Evolutionary conservation across 2,797 vertebrate genomes (phyloP).

Genomic region (Miichthys miiuy): DNA sequence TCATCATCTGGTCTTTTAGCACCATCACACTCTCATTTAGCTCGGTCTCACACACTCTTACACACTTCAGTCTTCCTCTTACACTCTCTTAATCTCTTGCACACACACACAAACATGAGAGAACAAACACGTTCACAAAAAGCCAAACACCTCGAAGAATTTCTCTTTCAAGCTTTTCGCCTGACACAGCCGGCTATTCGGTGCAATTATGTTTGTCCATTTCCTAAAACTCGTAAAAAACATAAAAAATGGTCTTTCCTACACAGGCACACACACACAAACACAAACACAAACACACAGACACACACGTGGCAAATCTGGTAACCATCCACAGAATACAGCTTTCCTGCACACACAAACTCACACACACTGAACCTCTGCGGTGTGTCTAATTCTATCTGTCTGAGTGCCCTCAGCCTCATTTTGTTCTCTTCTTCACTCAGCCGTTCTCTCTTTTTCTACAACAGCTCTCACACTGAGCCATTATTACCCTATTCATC

Average conservation of each 20-base stretch:
- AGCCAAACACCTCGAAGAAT: conserved; percentile 11
- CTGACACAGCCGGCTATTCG: conserved; percentile 30
- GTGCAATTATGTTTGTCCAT: conserved; percentile 43
- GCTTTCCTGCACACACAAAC: conserved; percentile 44
- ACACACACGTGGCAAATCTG: conserved; percentile 23
- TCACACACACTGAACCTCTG: conserved; percentile 65
- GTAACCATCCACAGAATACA: conserved; percentile 41
- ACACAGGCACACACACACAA: conserved; percentile 2
- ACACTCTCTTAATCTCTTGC: conserved; percentile 5
- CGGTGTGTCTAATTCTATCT: conserved; percentile 84
- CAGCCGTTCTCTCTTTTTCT: conserved; percentile 78
- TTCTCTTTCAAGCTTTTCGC: conserved; percentile 14
- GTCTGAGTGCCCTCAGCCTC: conserved; percentile 84
- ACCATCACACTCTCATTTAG: conserved; percentile 60
- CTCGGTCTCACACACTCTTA: conserved; percentile 26
- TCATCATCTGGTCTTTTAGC: conserved; percentile 63
- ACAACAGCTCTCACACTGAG: conserved; percentile 81
- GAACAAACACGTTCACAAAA: conserved; percentile 14
- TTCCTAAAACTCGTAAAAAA: conserved; percentile 44
- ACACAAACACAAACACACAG: neutral
- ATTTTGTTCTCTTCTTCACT: conserved; percentile 84
- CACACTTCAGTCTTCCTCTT: conserved; percentile 7
- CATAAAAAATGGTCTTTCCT: conserved; percentile 28
- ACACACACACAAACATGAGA: conserved; percentile 12
- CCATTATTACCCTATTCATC: conserved; percentile 84